Percentiles rank a stretch among this genome's conserved stretches.
Evolutionary conservation across 2,113 vertebrate species (phyloP).

Genomic region (Tupaia chinensis): DNA sequence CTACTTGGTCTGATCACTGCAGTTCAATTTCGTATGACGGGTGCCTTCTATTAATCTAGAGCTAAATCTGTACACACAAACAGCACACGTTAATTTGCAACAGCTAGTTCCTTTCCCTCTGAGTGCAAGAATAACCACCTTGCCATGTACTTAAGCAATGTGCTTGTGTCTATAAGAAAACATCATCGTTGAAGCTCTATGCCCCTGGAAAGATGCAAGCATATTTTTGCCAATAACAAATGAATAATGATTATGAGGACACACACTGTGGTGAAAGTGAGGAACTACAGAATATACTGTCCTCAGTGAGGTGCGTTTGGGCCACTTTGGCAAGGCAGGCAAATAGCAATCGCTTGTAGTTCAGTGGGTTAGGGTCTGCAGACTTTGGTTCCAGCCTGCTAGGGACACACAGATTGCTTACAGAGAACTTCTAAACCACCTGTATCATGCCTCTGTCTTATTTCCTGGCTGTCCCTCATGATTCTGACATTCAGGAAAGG

Average conservation of each 20-base stretch:
- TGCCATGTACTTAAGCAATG: conserved; percentile 18
- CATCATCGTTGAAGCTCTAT: conserved; percentile 61
- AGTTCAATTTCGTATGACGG: conserved; percentile 48
- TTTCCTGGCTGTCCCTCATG: background rate
- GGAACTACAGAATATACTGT: background rate
- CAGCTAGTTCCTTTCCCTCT: conserved; percentile 57
- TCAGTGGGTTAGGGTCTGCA: background rate
- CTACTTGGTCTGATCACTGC: background rate
- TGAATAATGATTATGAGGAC: background rate
- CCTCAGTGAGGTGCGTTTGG: background rate
- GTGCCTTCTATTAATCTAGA: conserved; percentile 49
- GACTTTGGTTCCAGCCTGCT: conserved; percentile 38
- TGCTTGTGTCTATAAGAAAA: conserved; percentile 56
- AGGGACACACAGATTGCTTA: conserved; percentile 39
- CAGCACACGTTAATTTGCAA: conserved; percentile 25
- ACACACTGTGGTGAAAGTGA: background rate
- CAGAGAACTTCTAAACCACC: conserved; percentile 32
- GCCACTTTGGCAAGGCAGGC: conserved; percentile 60
- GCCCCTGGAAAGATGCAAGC: conserved; percentile 60
- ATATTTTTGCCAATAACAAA: background rate
- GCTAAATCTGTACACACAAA: background rate
- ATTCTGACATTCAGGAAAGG: background rate
- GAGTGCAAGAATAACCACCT: conserved; percentile 54
- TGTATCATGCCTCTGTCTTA: background rate
- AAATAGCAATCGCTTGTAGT: background rate